Evolutionary conservation across 2,888 invertebrate species (phyloP).

Genomic region (Drosophila atroscutellata): DNA sequence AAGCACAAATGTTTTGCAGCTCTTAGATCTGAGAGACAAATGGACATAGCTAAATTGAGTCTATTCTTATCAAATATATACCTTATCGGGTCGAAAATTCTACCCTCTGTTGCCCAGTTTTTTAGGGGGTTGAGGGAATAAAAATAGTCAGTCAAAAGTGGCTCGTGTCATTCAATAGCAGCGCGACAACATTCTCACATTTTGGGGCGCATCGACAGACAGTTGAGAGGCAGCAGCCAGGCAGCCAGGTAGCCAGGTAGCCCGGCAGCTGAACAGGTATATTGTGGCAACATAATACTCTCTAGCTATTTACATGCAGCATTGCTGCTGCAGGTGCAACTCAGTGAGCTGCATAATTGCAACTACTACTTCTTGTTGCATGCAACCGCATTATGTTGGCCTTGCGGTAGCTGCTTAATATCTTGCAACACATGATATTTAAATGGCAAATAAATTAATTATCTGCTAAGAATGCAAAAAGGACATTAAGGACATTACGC

Average conservation of each 20-base stretch:
- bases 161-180: slow-evolving; percentile 34
- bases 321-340: slow-evolving; percentile 41
- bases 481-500: background rate
- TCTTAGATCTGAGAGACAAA: background rate
- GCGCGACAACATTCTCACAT: background rate
- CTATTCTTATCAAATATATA: background rate
- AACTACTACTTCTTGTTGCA: slow-evolving; percentile 29
- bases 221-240: background rate
- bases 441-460: background rate
- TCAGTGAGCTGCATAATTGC: slow-evolving; percentile 50
- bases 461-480: background rate
- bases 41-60: background rate
- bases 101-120: background rate
- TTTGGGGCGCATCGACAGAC: slow-evolving; percentile 22
- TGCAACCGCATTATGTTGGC: slow-evolving; percentile 35
- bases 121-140: background rate
- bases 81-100: background rate
- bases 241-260: background rate
- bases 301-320: background rate
- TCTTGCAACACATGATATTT: background rate
- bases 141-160: background rate
- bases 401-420: slow-evolving; percentile 5
- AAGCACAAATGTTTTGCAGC: too few species aligned
- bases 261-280: slow-evolving; percentile 1
- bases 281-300: slow-evolving; percentile 29